A percentile compares a stretch with the other conserved stretches of the same genome.
Evolutionary conservation across 2,113 vertebrate species (phyloP).

Genomic region (Brachypodius melanocephalos): DNA sequence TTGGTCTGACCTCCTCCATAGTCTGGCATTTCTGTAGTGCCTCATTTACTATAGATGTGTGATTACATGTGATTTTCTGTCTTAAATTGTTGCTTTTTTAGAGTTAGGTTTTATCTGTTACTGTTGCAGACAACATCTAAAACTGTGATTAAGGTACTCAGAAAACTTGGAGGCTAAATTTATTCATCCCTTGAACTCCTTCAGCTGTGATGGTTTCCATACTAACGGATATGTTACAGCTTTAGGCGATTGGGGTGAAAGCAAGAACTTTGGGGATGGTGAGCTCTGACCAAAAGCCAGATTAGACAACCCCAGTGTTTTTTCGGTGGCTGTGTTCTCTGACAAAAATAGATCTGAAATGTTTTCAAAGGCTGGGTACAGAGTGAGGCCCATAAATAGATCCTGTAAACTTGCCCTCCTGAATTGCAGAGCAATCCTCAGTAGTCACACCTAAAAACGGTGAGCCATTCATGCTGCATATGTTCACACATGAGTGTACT

Average conservation of each 20-base stretch:
- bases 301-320: not conserved
- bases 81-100: not conserved
- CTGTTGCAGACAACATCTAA: not conserved
- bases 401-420: not conserved
- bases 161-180: not conserved
- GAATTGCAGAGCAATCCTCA: not conserved
- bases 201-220: not conserved
- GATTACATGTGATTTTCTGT: not conserved
- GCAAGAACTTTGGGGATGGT: not conserved
- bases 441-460: fast-evolving
- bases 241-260: not conserved
- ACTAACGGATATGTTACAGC: not conserved
- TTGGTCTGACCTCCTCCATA: not conserved
- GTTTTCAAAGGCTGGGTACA: not conserved
- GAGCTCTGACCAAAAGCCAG: not conserved
- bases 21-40: not conserved
- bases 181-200: not conserved
- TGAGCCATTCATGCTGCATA: not conserved
- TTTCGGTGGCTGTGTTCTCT: not conserved
- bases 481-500: fast-evolving
- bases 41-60: not conserved
- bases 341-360: not conserved
- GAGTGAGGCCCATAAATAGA: not conserved
- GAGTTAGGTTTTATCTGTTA: not conserved
- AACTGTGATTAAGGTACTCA: not conserved